Evolutionary conservation across 2,888 invertebrate species (phyloP).

Genomic region (Elmis aenea): DNA sequence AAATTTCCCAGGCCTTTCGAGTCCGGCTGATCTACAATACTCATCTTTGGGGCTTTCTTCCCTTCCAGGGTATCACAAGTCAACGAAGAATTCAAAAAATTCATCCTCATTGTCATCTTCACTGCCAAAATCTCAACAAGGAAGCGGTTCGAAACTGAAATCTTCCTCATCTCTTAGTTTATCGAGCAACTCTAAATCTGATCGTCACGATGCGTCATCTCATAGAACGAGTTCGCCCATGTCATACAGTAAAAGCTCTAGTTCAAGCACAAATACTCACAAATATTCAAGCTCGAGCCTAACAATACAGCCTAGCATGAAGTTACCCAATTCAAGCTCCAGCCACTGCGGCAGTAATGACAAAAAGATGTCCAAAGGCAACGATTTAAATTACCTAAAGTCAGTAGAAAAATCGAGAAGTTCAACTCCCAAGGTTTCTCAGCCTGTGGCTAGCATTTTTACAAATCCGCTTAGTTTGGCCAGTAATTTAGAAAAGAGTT

Average conservation of each 20-base stretch:
- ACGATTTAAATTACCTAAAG: constrained; percentile 32
- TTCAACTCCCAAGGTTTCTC: constrained; percentile 32
- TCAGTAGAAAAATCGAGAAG: constrained; percentile 29
- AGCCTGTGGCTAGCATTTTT: constrained; percentile 42
- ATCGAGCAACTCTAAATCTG: constrained; percentile 18
- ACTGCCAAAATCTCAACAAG: constrained; percentile 28
- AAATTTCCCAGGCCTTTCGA: constrained; percentile 60
- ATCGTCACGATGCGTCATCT: constrained; percentile 26
- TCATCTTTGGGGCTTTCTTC: constrained; percentile 53
- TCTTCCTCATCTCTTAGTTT: constrained; percentile 10
- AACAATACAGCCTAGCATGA: constrained; percentile 39
- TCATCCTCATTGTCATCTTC: constrained; percentile 27
- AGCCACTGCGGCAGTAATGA: constrained; percentile 30
- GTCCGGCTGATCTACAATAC: constrained; percentile 57
- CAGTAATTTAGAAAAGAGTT: constrained; percentile 34
- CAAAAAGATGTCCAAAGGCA: constrained; percentile 24
- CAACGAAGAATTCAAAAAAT: constrained; percentile 31
- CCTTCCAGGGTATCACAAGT: constrained; percentile 39
- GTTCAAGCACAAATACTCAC: constrained; percentile 19
- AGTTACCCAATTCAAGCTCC: constrained; percentile 25
- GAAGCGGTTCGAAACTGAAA: constrained; percentile 11
- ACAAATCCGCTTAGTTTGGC: constrained; percentile 45
- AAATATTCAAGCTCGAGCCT: constrained; percentile 33
- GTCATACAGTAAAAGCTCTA: constrained; percentile 30
- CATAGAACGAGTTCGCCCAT: constrained; percentile 27